A percentile compares a stretch with the other conserved stretches of the same genome.
These are phyloP conservation scores for Hedychridium roseum DNA, from an alignment of 2,888 invertebrate species.

Conservation along the genomic window DNA sequence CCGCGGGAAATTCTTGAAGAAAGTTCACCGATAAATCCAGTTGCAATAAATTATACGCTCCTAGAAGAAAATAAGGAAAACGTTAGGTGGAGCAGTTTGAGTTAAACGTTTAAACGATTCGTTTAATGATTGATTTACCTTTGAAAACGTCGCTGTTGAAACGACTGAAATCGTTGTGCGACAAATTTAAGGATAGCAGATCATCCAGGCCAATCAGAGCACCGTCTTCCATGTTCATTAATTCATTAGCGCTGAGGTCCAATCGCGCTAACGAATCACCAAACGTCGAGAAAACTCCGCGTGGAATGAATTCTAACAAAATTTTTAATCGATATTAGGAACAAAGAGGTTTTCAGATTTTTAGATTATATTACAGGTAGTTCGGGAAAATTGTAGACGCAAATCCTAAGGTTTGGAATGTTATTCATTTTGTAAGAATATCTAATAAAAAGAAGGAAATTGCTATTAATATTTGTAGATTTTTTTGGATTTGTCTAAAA, in stretches of 20 bases:
- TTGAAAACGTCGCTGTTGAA: constrained; percentile 87
- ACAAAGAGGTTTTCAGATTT: no score
- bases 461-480: no score
- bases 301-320: constrained; percentile 72
- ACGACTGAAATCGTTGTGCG: constrained; percentile 79
- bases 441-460: no score
- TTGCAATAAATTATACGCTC: constrained; percentile 77
- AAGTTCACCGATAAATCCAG: constrained; percentile 89
- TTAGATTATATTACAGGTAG: no score
- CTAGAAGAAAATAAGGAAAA: constrained; percentile 50
- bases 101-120: constrained; percentile 1
- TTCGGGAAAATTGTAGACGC: no score
- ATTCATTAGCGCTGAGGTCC: constrained; percentile 81
- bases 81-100: no score
- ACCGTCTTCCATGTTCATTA: constrained; percentile 78
- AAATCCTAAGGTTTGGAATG: no score
- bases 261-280: constrained; percentile 73
- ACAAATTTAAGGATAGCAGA: constrained; percentile 75
- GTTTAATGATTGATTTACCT: constrained; percentile 54
- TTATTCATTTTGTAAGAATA: no score
- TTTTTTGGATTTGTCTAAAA: no score
- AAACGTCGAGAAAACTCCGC: constrained; percentile 68
- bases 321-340: background rate
- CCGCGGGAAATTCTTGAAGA: constrained; percentile 81
- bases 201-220: constrained; percentile 75